Conservation (phyloP, 2,888 invertebrate genomes). For the Coleophora flavipennella region DNA sequence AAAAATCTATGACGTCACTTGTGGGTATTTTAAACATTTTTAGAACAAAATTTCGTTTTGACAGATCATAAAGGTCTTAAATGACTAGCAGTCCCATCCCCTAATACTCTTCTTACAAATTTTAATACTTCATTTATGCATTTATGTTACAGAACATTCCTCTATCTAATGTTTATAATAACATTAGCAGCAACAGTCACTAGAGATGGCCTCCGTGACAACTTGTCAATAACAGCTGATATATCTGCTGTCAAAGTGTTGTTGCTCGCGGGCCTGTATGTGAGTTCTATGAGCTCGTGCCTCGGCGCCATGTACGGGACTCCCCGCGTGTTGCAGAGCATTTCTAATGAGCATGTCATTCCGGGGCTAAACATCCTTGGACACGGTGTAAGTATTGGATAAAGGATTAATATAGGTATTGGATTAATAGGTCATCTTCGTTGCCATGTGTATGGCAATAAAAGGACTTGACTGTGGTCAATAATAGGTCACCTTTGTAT, state of each 20-base stretch:
- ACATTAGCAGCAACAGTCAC: constrained; percentile 92
- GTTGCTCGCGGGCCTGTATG: constrained; percentile 92
- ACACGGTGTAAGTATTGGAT: constrained; percentile 82
- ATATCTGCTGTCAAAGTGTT: constrained; percentile 88
- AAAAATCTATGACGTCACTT: no score
- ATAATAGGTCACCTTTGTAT: no score
- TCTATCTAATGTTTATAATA: constrained; percentile 91
- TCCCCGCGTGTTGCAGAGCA: constrained; percentile 93
- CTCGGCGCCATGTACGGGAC: constrained; percentile 97
- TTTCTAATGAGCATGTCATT: constrained; percentile 95
- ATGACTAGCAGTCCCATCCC: no score
- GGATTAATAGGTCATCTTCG: not conserved
- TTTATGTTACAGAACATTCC: constrained; percentile 76
- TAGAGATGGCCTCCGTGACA: constrained; percentile 77
- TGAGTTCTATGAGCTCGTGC: constrained; percentile 96
- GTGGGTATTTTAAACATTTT: no score
- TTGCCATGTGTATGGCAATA: no score
- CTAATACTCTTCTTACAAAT: no score
- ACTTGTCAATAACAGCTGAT: constrained; percentile 94
- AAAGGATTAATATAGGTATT: not conserved
- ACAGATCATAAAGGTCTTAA: no score
- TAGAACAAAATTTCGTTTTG: no score
- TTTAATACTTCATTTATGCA: no score
- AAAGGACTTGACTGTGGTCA: no score
- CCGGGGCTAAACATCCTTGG: constrained; percentile 90